These are phyloP conservation scores for Suncus etruscus DNA, from an alignment of 2,113 vertebrate species.

Conservation along the genomic window DNA sequence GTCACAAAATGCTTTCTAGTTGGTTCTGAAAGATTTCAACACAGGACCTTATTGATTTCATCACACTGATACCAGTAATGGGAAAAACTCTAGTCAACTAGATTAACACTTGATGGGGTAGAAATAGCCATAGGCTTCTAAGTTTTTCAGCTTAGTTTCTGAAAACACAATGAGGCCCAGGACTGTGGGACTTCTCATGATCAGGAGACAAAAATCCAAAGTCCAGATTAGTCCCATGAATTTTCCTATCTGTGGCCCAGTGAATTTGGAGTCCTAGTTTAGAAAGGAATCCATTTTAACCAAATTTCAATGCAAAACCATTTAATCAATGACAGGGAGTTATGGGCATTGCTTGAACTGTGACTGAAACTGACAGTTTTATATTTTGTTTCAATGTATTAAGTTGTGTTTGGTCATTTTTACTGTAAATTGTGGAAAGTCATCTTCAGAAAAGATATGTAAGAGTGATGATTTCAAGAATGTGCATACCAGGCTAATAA, in stretches of 20 bases:
- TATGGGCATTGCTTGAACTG: neutral
- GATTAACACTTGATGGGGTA: slow-evolving; percentile 34
- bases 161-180: neutral
- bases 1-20: slow-evolving; percentile 51
- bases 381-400: slow-evolving; percentile 10
- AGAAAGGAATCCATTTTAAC: neutral
- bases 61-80: neutral
- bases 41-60: slow-evolving; percentile 53
- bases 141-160: neutral
- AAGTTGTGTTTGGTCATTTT: slow-evolving; percentile 46
- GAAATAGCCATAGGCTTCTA: neutral
- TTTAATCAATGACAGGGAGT: neutral
- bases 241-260: neutral
- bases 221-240: neutral
- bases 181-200: neutral
- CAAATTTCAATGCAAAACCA: neutral
- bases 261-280: neutral
- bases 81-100: neutral
- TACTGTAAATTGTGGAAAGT: slow-evolving; percentile 42
- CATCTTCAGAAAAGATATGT: slow-evolving; percentile 11
- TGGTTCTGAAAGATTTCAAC: slow-evolving; percentile 39
- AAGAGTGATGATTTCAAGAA: neutral
- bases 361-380: neutral
- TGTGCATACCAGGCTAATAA: neutral
- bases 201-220: neutral